phyloP scores from a whole-genome alignment of 1,140 invertebrate genomes.

The Lasioglossum albipes region DNA sequence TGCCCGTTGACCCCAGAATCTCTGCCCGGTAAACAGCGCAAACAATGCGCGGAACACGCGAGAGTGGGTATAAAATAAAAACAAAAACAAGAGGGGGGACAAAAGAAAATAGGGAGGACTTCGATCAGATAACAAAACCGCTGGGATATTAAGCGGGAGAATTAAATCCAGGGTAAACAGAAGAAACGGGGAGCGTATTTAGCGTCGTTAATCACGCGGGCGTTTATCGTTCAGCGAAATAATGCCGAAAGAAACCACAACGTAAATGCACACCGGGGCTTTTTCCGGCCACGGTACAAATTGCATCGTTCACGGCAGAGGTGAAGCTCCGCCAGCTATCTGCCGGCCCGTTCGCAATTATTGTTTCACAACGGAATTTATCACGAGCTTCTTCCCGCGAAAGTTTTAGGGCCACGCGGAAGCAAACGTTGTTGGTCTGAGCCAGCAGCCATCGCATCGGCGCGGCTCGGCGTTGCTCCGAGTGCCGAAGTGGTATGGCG shows the following conservation, averaged over 20 bases:
- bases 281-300: constrained; percentile 17
- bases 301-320: constrained; percentile 21
- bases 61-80: too few relatives aligned
- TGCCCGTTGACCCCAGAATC: neutral
- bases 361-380: constrained; percentile 66
- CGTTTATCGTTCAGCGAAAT: constrained; percentile 7
- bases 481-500: too few relatives aligned
- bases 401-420: constrained; percentile 64
- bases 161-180: constrained; percentile 9
- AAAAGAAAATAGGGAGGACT: neutral
- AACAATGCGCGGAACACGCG: neutral
- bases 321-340: constrained; percentile 11
- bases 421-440: neutral
- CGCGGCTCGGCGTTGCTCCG: too few relatives aligned
- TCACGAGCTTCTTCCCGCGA: constrained; percentile 63
- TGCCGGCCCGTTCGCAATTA: constrained; percentile 55
- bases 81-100: too few relatives aligned
- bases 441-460: neutral
- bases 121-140: neutral
- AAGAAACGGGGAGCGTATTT: neutral
- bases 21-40: neutral
- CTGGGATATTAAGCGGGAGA: constrained; percentile 1
- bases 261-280: neutral
- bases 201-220: constrained; percentile 6
- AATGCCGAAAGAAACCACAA: constrained; percentile 6